These are phyloP conservation scores for Actinemys pallida DNA, from an alignment of 2,113 vertebrate genomes.

Conservation along the genomic window DNA sequence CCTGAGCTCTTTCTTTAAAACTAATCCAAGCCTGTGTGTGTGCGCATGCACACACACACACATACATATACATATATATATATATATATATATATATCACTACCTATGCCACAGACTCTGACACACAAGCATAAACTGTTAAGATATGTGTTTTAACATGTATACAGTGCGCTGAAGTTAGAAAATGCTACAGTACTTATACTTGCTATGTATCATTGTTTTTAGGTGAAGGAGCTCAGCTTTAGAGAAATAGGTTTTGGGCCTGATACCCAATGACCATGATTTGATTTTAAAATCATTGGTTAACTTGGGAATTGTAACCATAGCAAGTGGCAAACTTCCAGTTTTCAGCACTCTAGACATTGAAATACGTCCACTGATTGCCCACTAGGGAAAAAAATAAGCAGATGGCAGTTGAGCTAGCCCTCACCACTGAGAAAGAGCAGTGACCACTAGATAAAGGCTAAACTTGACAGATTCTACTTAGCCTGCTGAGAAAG, in stretches of 20 bases:
- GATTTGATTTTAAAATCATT: constrained; percentile 36
- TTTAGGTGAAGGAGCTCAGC: not conserved
- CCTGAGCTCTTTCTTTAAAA: not conserved
- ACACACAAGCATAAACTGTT: not conserved
- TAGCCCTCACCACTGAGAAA: constrained; percentile 6
- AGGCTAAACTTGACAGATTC: constrained; percentile 1
- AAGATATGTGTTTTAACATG: not conserved
- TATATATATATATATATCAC: not conserved
- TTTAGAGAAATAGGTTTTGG: not conserved
- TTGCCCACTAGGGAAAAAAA: not conserved
- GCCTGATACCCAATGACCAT: not conserved
- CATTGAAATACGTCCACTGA: not conserved
- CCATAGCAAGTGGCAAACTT: constrained; percentile 25
- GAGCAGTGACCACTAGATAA: not conserved
- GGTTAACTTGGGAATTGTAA: constrained; percentile 32
- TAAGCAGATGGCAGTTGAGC: constrained; percentile 57
- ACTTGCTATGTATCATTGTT: not conserved
- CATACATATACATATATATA: too few relatives aligned
- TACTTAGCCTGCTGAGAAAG: constrained; percentile 4
- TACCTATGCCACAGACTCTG: not conserved
- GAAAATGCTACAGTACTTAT: not conserved
- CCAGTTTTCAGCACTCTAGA: constrained; percentile 10
- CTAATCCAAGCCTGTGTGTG: not conserved
- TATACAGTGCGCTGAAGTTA: not conserved
- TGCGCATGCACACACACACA: not conserved